Conservation (phyloP, 2,797 vertebrate species). For the Poeciliopsis presidionis region DNA sequence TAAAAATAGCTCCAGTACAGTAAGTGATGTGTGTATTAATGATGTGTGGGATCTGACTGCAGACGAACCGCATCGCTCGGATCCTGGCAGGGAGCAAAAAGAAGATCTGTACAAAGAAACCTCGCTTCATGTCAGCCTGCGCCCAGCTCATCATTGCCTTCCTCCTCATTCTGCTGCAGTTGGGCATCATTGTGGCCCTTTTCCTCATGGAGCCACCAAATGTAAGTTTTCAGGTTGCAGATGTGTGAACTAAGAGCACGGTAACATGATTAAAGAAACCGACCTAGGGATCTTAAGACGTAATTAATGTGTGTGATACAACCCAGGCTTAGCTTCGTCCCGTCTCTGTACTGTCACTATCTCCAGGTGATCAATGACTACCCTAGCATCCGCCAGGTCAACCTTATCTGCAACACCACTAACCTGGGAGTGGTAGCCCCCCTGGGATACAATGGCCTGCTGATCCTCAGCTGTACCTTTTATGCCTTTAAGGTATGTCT, state of each 20-base stretch:
- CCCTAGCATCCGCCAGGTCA: slow-evolving; percentile 95
- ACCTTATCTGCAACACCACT: slow-evolving; percentile 95
- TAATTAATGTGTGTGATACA: not conserved
- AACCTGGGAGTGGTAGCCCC: slow-evolving; percentile 95
- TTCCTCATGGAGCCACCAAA: slow-evolving; percentile 96
- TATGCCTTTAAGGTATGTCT: slow-evolving; percentile 91
- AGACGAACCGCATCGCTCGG: slow-evolving; percentile 91
- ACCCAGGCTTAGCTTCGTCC: not conserved
- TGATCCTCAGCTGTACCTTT: slow-evolving; percentile 98
- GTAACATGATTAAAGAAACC: not conserved
- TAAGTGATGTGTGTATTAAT: slow-evolving; percentile 5
- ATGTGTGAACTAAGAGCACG: not conserved
- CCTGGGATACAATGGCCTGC: slow-evolving; percentile 94
- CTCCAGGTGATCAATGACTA: slow-evolving; percentile 90
- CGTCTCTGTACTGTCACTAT: not conserved
- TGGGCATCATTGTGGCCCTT: slow-evolving; percentile 95
- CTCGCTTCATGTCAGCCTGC: slow-evolving; percentile 98
- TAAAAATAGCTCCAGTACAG: slow-evolving; percentile 4
- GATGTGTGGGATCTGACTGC: slow-evolving; percentile 27
- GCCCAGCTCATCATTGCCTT: slow-evolving; percentile 97
- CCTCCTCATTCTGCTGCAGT: slow-evolving; percentile 93
- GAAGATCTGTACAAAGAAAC: slow-evolving; percentile 99
- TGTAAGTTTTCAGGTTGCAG: slow-evolving; percentile 60
- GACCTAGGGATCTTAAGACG: not conserved
- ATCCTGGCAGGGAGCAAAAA: slow-evolving; percentile 99